phyloP scores from a whole-genome alignment of 1,140 invertebrate species.

The Andricus grossulariae region DNA sequence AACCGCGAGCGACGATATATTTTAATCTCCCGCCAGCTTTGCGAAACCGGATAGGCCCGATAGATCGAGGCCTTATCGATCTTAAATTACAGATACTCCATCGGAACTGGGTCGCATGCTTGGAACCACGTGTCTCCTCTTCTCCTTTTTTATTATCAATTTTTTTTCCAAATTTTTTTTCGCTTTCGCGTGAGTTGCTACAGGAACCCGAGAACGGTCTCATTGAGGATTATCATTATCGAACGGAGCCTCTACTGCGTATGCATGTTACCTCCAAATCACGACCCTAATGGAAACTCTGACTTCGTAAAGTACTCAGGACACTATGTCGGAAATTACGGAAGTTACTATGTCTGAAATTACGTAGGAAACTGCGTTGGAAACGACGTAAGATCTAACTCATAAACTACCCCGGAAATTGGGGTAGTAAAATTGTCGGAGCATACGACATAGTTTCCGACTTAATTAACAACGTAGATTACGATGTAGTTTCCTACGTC shows the following conservation, averaged over 20 bases:
- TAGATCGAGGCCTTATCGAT: conserved; percentile 71
- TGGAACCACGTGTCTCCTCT: conserved; percentile 45
- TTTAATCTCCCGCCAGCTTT: conserved; percentile 67
- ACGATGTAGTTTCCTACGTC: no score
- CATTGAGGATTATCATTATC: neutral
- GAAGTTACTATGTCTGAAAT: no score
- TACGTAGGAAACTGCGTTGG: no score
- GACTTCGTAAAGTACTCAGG: no score
- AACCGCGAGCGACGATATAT: conserved; percentile 67
- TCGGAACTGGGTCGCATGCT: conserved; percentile 63
- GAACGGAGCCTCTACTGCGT: neutral
- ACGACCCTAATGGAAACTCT: neutral
- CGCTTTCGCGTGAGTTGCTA: no score
- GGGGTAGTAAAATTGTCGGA: no score
- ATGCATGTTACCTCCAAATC: neutral
- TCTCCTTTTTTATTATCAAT: conserved; percentile 45
- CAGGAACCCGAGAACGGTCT: neutral
- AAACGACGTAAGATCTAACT: no score
- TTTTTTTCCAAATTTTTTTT: neutral
- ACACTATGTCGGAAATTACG: no score
- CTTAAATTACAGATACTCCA: conserved; percentile 72
- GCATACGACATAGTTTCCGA: no score
- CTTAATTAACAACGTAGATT: no score
- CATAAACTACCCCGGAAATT: no score
- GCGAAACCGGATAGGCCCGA: conserved; percentile 70